Base-by-base conservation (phyloP, 1,140 invertebrate genomes). In the Drosophila carrolli region DNA sequence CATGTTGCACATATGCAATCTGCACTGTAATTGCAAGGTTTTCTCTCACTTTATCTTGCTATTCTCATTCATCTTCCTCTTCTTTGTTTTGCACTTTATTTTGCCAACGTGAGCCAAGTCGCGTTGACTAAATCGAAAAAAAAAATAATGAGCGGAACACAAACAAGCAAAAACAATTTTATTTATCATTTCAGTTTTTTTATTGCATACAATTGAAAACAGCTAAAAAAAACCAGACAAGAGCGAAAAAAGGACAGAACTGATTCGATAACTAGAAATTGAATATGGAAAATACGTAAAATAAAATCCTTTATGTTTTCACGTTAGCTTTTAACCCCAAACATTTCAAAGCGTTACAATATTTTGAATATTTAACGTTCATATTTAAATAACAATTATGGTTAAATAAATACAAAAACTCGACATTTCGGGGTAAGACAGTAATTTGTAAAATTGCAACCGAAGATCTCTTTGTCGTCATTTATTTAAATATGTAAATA, bases 21-120 rank as follows among this genome's bases (percentile, higher is more conserved):
- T 11, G 6, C 32, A 35, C 14, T 37, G 29, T 51, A 51, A 35
- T 5, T 51, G 37, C 54, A 27, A 29, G 54, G 23, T 23, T 62
- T 40, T 61, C 23, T 43, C 48, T 4, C 46, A 29, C 13, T 51
- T 29, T 60, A 13, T 41, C 19, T 27, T 13, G 11, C 19, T 60
- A n/a, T 27, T 56, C 27, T 1, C 32, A n/a, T 50, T 50, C 44
- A 47, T 44, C 60, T 35, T 23, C 40, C 43, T 63, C 29, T 46
- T 56, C 40, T 57, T 63, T 46, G 32, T 27, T 57, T 65, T 46
- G 16, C 10, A n/a, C 5, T 47, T 65, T 57, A 16, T n/a, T 16
- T 10, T 57, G 29, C 32, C 54, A 58, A 65, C 54, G 53, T 47
- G 61, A 65, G 61, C 29, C 61, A 47, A 65, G 54, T 63, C 51